Percentiles rank a stretch among this genome's conserved stretches.
Evolutionary conservation across 2,113 vertebrate species (phyloP).

Genomic region (Nanger granti): DNA sequence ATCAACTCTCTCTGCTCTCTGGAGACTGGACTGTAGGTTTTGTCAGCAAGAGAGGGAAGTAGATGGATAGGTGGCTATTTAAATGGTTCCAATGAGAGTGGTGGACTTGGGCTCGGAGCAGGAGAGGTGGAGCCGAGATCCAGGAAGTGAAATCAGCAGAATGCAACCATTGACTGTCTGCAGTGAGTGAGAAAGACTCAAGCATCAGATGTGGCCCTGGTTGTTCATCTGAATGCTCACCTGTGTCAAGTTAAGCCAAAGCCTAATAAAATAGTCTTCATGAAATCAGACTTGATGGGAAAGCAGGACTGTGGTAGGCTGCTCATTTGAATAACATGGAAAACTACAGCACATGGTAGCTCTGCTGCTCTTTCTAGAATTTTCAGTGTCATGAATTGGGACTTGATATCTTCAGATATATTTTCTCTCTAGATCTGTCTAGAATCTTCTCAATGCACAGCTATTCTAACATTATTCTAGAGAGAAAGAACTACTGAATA

Average conservation of each 20-base stretch:
- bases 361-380: not conserved
- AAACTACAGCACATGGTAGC: not conserved
- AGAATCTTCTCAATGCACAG: not conserved
- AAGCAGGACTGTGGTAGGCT: not conserved
- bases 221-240: not conserved
- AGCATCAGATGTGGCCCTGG: not conserved
- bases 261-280: not conserved
- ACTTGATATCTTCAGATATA: not conserved
- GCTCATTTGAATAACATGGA: not conserved
- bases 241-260: not conserved
- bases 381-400: not conserved
- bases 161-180: not conserved
- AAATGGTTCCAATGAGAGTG: not conserved
- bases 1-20: not conserved
- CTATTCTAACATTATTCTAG: not conserved
- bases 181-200: not conserved
- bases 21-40: not conserved
- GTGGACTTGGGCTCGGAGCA: not conserved
- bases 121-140: not conserved
- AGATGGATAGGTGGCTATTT: not conserved
- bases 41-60: not conserved
- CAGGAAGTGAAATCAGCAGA: not conserved
- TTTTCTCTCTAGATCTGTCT: not conserved
- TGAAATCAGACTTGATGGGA: not conserved
- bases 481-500: not conserved